These are phyloP conservation scores for Phasia obesa DNA, from an alignment of 2,888 invertebrate genomes.

Conservation along the genomic window DNA sequence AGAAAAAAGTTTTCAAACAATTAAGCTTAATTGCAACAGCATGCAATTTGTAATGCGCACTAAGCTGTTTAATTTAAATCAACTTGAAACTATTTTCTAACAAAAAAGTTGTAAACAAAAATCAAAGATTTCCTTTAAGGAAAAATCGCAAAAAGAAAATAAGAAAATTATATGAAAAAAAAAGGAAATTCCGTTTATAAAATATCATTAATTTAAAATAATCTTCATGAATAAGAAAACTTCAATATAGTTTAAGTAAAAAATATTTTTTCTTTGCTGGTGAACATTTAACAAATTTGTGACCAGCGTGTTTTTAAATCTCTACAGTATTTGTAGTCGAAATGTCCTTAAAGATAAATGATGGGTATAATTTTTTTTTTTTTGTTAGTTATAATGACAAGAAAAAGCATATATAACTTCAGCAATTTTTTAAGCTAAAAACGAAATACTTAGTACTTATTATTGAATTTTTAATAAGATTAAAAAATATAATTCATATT, in stretches of 20 bases:
- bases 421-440: neutral
- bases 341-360: conserved; percentile 35
- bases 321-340: neutral
- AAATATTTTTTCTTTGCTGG: neutral
- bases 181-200: neutral
- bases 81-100: neutral
- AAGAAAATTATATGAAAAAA: no score
- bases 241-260: neutral
- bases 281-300: conserved; percentile 10
- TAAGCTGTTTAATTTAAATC: neutral
- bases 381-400: no score
- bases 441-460: neutral
- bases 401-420: neutral
- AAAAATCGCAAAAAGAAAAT: neutral
- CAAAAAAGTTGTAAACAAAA: conserved; percentile 1
- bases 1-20: neutral
- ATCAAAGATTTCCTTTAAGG: neutral
- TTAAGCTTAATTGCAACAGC: conserved; percentile 15
- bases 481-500: no score
- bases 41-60: neutral
- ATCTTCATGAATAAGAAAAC: neutral
- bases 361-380: neutral
- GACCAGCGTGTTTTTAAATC: neutral
- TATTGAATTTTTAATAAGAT: no score
- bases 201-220: neutral